phyloP scores from a whole-genome alignment of 2,113 vertebrate species.

The Prunella himalayana region DNA sequence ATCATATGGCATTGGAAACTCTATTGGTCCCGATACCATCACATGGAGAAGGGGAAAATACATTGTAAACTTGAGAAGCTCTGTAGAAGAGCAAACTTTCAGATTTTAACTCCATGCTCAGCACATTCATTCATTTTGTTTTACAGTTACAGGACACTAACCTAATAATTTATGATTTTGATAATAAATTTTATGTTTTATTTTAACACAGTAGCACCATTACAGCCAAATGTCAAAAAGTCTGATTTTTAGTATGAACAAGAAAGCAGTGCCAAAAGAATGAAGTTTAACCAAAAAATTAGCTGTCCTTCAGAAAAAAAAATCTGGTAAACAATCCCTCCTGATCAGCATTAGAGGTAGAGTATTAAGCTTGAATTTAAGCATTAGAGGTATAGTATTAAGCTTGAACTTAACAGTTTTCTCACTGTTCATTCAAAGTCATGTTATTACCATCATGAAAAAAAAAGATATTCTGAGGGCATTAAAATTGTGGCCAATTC shows the following conservation, averaged over 20 bases:
- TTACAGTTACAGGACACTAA: neutral
- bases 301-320: neutral
- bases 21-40: neutral
- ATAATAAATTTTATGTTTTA: neutral
- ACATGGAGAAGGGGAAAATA: neutral
- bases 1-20: neutral
- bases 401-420: neutral
- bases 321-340: neutral
- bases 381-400: neutral
- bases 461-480: neutral
- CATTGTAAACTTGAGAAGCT: neutral
- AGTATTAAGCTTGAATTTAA: neutral
- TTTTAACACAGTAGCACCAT: neutral
- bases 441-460: neutral
- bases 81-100: neutral
- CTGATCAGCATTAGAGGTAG: neutral
- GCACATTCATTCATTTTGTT: neutral
- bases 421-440: neutral
- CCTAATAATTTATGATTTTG: neutral
- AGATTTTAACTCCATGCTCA: neutral
- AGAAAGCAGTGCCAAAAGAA: neutral
- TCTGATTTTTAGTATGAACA: neutral
- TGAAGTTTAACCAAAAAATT: neutral
- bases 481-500: neutral
- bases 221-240: neutral